A percentile compares a stretch with the other conserved stretches of the same genome.
phyloP scores from a whole-genome alignment of 2,113 vertebrate species.

The Serilophus lunatus region DNA sequence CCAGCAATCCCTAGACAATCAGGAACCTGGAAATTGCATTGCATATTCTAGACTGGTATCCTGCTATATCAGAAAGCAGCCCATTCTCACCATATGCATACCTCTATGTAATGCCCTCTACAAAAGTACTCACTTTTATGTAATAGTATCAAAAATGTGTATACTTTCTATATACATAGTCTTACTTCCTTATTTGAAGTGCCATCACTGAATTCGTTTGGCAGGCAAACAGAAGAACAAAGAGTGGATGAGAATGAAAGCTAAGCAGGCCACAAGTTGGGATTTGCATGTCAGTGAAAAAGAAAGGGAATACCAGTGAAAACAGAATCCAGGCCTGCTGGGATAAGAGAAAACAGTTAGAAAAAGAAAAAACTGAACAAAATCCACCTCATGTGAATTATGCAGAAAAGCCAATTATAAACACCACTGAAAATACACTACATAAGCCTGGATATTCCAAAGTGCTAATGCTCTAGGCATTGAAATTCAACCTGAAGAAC shows the following conservation, averaged over 20 bases:
- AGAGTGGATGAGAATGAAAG: background rate
- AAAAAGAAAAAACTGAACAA: background rate
- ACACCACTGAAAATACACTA: background rate
- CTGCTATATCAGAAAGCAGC: background rate
- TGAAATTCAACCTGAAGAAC: background rate
- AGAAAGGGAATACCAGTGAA: background rate
- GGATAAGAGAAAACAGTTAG: background rate
- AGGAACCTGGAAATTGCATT: background rate
- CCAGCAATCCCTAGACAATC: background rate
- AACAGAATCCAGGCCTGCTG: background rate
- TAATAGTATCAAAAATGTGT: background rate
- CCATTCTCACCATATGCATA: background rate
- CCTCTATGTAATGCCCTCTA: background rate
- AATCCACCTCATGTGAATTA: background rate
- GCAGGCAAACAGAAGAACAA: background rate
- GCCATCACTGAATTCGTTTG: background rate
- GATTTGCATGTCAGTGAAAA: background rate
- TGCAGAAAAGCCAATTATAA: background rate
- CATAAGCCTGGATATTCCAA: background rate
- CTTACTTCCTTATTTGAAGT: background rate
- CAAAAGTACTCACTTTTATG: background rate
- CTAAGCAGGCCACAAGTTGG: background rate
- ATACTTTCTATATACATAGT: background rate
- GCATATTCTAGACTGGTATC: background rate
- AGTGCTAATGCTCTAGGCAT: background rate